Base-by-base conservation (phyloP, 2,113 vertebrate genomes). In the Miniopterus natalensis region DNA sequence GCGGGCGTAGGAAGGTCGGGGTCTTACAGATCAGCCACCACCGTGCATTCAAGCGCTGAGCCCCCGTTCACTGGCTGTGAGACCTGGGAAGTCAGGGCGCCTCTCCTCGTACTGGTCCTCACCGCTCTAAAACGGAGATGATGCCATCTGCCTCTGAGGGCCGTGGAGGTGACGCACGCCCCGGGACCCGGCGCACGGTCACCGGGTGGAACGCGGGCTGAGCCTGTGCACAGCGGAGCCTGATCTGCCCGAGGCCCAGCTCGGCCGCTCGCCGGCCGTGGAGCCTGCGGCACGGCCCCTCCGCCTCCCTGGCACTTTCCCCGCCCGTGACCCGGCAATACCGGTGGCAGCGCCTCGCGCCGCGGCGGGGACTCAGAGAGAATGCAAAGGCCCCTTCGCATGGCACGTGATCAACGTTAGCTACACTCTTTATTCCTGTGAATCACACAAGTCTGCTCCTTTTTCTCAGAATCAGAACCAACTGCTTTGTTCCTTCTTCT, bases 261-360 rank as follows among this genome's bases (percentile, higher is more conserved):
- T 83, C 66, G 51, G 81, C 29, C 13, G 9, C 73, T 73, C 47
- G 23, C 79, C 92, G 88, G 88, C 31, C 29, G 17, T 7, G 20
- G 71, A 79, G 94, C 88, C 89, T 49, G 53, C 42, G 94, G 93
- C 87, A 95, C 84, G 90, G 87, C 51, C 65, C 61, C 47, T 70
- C 73, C 51, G 59, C 21, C 57, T 84, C 23, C 51, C 61, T 29
- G 42, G 29, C 12, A 25, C 36, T 83, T 91, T 84, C 68, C 63
- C 96, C 73, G 27, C 25, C 74, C 78, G 27, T 83, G 36, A 36
- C 36, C 36, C 36, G 36, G 36, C 2, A 36, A 36, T 36, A 36
- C 2, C 36, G 36, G 36, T 36, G 36, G 36, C 36, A 36, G 36
- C 36, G 36, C 36, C 36, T 36, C 36, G 36, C 36, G 36, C 36